Conservation (phyloP, 2,888 invertebrate genomes). For the Cryptocephalus moraei region DNA sequence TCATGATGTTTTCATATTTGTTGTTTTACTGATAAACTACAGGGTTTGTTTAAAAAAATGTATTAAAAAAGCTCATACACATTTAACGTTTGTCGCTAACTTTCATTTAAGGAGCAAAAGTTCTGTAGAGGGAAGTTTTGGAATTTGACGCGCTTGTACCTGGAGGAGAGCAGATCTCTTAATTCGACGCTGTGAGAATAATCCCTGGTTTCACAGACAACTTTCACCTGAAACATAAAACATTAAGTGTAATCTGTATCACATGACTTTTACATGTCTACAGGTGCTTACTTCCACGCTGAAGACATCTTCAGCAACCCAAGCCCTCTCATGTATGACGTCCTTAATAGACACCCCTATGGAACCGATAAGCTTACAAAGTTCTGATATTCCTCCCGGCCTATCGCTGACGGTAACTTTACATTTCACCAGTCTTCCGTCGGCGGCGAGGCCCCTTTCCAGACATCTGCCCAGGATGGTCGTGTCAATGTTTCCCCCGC, state of each 20-base stretch:
- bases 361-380: slow-evolving; percentile 63
- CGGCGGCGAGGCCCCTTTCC: slow-evolving; percentile 80
- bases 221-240: slow-evolving; percentile 63
- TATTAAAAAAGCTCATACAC: too few relatives aligned
- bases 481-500: slow-evolving; percentile 88
- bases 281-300: slow-evolving; percentile 55
- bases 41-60: too few relatives aligned
- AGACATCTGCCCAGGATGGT: slow-evolving; percentile 80
- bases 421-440: slow-evolving; percentile 68
- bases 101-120: too few relatives aligned
- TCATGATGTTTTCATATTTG: too few relatives aligned
- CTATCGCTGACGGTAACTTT: slow-evolving; percentile 73
- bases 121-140: slow-evolving; percentile 19
- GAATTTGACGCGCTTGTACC: slow-evolving; percentile 49
- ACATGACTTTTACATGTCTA: too few relatives aligned
- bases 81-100: too few relatives aligned
- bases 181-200: slow-evolving; percentile 62
- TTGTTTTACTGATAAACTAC: too few relatives aligned
- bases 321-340: slow-evolving; percentile 91
- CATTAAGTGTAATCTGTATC: too few relatives aligned
- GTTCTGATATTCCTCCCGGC: slow-evolving; percentile 79
- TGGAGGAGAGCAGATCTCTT: slow-evolving; percentile 43
- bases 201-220: slow-evolving; percentile 83
- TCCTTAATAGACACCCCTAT: slow-evolving; percentile 88
- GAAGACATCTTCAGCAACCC: slow-evolving; percentile 85